Percentiles rank a stretch among this genome's conserved stretches.
phyloP scores from a whole-genome alignment of 2,888 invertebrate species.

The Apamea monoglypha region DNA sequence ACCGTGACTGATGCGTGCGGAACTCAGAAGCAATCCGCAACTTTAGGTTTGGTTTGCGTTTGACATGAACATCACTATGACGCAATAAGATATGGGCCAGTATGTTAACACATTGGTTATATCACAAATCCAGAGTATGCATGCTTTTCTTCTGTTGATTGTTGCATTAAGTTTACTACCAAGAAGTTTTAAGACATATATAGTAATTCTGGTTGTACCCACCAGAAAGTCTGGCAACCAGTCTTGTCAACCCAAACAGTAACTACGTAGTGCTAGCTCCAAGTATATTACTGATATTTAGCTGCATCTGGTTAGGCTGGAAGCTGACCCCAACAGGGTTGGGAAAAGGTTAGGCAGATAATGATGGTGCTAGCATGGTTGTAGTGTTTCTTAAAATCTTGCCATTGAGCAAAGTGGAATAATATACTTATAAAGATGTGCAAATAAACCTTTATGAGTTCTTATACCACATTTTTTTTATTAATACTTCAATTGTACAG shows the following conservation, averaged over 20 bases:
- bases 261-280: not conserved
- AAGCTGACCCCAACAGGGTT: not conserved
- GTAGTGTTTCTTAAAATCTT: not conserved
- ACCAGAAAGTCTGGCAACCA: not conserved
- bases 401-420: too few species aligned
- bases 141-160: not conserved
- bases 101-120: not conserved
- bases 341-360: not conserved
- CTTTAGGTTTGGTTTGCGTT: slow-evolving; percentile 25
- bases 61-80: slow-evolving; percentile 42
- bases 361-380: not conserved
- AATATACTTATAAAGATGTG: not conserved
- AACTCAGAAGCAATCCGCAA: slow-evolving; percentile 41
- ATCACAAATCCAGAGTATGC: not conserved
- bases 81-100: slow-evolving; percentile 15
- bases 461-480: not conserved
- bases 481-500: not conserved
- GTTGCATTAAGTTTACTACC: not conserved
- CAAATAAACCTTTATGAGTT: not conserved
- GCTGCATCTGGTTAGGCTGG: not conserved
- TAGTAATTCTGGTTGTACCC: not conserved
- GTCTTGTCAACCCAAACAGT: not conserved
- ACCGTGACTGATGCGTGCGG: slow-evolving; percentile 50
- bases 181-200: not conserved
- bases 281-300: not conserved